phyloP scores from a whole-genome alignment of 1,140 invertebrate species.

The Bombus balteatus region DNA sequence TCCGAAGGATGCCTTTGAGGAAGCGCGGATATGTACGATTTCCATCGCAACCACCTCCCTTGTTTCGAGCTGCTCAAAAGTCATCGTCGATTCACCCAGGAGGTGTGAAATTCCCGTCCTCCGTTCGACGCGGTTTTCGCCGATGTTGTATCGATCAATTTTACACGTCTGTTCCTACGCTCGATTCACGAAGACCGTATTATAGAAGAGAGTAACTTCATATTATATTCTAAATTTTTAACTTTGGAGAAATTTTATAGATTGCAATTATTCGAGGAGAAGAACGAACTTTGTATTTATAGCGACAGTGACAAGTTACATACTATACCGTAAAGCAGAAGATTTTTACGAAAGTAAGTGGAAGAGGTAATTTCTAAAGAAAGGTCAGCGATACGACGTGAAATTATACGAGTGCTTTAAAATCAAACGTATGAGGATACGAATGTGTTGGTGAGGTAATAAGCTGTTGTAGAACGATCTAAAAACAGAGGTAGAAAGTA shows the following conservation, averaged over 20 bases:
- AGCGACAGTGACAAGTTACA: too few relatives aligned
- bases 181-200: neutral
- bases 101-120: neutral
- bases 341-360: neutral
- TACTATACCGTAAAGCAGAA: too few relatives aligned
- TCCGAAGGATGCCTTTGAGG: slow-evolving; percentile 65
- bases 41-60: neutral
- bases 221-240: too few relatives aligned
- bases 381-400: neutral
- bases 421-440: neutral
- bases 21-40: slow-evolving; percentile 40
- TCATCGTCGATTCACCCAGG: neutral
- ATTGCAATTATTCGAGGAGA: too few relatives aligned
- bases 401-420: neutral
- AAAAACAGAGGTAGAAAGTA: neutral
- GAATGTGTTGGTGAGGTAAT: neutral
- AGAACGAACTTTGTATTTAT: too few relatives aligned
- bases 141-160: neutral
- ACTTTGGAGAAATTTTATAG: too few relatives aligned
- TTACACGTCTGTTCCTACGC: neutral
- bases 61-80: slow-evolving; percentile 13
- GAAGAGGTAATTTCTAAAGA: neutral
- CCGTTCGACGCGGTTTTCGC: too few relatives aligned
- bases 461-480: neutral
- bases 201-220: too few relatives aligned